A percentile compares a stretch with the other conserved stretches of the same genome.
Conservation (phyloP, 2,113 vertebrate species). For the Hemichromis elongatus region DNA sequence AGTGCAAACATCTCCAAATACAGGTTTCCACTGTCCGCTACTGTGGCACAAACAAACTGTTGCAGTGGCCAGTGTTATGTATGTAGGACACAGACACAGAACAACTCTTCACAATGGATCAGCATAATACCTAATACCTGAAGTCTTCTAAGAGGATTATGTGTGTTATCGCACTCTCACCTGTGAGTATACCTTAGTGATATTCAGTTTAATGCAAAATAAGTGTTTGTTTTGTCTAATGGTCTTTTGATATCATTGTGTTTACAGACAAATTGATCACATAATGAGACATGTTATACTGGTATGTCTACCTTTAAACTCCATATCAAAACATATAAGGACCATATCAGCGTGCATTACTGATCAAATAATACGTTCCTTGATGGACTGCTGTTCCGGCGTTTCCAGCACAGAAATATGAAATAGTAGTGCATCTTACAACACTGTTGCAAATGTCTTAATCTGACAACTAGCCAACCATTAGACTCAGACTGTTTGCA, state of each 20-base stretch:
- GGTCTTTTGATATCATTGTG: neutral
- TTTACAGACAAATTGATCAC: neutral
- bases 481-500: neutral
- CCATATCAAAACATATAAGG: neutral
- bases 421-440: neutral
- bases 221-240: neutral
- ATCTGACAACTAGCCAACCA: neutral
- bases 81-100: constrained; percentile 83
- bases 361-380: neutral
- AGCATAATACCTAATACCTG: constrained; percentile 86
- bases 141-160: constrained; percentile 89
- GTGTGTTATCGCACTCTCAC: constrained; percentile 68
- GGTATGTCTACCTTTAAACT: neutral
- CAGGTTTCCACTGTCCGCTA: constrained; percentile 26
- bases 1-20: neutral
- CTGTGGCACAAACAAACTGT: constrained; percentile 10
- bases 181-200: constrained; percentile 6
- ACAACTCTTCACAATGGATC: constrained; percentile 79
- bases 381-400: neutral
- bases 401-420: neutral
- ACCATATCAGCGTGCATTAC: neutral
- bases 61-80: constrained; percentile 69
- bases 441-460: neutral
- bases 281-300: neutral
- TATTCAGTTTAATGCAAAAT: neutral